Conservation (phyloP, 2,797 vertebrate genomes). For the Malacoraja senta region DNA sequence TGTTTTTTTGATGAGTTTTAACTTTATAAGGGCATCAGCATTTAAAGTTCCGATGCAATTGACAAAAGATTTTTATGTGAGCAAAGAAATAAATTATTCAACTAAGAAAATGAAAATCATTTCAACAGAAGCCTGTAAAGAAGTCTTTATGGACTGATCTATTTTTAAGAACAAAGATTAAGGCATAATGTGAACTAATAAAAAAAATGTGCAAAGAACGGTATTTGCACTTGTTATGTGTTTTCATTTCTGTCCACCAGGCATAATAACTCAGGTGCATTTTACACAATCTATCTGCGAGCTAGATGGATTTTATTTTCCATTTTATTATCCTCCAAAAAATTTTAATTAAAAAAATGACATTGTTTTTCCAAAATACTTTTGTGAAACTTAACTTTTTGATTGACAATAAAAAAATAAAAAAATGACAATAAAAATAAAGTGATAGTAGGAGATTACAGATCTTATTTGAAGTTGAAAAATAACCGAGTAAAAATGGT, state of each 20-base stretch:
- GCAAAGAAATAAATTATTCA: background rate
- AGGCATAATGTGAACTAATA: background rate
- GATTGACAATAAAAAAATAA: background rate
- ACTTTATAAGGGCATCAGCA: background rate
- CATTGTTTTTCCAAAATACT: background rate
- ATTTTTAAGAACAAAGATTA: background rate
- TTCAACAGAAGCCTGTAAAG: background rate
- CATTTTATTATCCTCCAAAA: background rate
- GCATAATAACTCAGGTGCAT: background rate
- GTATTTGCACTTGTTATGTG: background rate
- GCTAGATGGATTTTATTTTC: background rate
- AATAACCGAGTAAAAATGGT: background rate
- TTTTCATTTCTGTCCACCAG: background rate
- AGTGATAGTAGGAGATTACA: background rate
- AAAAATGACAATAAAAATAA: background rate
- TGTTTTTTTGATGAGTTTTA: constrained; percentile 22
- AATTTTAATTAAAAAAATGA: background rate
- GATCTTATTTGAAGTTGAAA: background rate
- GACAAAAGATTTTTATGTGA: background rate
- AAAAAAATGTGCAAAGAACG: background rate
- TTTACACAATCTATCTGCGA: background rate
- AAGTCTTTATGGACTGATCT: background rate
- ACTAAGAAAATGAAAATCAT: background rate
- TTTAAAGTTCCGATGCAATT: background rate
- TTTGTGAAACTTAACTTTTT: background rate